These are phyloP conservation scores for Amphipoea oculea DNA, from an alignment of 2,888 invertebrate species.

Conservation along the genomic window DNA sequence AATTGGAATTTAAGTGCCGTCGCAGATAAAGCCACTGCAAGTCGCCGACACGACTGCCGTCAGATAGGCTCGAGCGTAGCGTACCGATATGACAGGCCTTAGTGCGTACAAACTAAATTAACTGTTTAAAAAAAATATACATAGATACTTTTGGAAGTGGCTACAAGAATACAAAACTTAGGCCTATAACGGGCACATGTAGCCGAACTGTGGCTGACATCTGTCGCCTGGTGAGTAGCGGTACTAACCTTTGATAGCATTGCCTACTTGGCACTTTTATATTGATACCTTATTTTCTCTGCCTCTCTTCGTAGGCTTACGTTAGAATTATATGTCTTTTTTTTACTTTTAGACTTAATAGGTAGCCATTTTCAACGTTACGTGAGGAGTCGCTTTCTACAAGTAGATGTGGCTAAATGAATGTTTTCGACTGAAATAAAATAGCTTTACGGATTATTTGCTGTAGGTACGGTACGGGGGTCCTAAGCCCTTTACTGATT, in stretches of 20 bases:
- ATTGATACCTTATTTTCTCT: constrained; percentile 4
- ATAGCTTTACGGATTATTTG: not conserved
- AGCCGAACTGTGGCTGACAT: not conserved
- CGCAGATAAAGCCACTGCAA: constrained; percentile 22
- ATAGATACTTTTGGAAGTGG: not conserved
- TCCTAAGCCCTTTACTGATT: not conserved
- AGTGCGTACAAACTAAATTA: too few species aligned
- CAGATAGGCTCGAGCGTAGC: not conserved
- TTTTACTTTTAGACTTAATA: not conserved
- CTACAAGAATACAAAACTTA: not conserved
- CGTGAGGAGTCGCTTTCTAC: not conserved
- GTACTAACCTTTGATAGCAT: constrained; percentile 2
- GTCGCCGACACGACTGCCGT: not conserved
- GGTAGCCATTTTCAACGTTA: not conserved
- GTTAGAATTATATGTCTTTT: too few species aligned
- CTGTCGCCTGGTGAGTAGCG: not conserved
- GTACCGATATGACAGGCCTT: not conserved
- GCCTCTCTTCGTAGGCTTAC: too few species aligned
- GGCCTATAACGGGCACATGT: not conserved
- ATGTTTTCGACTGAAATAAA: constrained; percentile 8
- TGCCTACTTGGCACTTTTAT: constrained; percentile 1
- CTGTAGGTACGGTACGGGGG: not conserved
- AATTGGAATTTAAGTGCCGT: constrained; percentile 34
- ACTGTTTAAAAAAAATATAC: not conserved
- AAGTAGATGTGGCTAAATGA: not conserved